Percentiles rank a stretch among this genome's conserved stretches.
These are phyloP conservation scores for Eupithecia centaureata DNA, from an alignment of 2,888 invertebrate species.

Conservation along the genomic window DNA sequence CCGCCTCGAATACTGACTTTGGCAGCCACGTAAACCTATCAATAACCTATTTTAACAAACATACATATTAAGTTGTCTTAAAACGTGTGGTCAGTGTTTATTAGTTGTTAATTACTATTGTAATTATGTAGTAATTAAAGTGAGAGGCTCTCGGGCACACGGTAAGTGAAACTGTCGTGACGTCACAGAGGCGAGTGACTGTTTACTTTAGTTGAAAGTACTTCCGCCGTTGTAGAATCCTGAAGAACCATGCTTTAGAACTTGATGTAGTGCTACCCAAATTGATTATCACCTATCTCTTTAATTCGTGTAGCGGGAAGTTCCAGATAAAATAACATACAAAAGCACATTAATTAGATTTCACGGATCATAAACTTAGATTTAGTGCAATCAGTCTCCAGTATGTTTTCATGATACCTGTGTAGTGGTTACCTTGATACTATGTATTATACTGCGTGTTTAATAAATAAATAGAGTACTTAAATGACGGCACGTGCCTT, in stretches of 20 bases:
- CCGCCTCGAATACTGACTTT: too few relatives aligned
- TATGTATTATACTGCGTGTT: neutral
- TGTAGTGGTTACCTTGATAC: neutral
- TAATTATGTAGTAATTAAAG: conserved; percentile 42
- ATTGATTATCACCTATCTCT: neutral
- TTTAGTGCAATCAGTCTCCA: neutral
- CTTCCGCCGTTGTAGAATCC: neutral
- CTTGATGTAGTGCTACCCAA: neutral
- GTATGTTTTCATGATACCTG: neutral
- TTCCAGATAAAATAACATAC: neutral
- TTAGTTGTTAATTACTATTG: conserved; percentile 14
- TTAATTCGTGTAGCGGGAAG: neutral
- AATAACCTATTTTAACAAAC: too few relatives aligned
- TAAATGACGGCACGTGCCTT: conserved; percentile 26
- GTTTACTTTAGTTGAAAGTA: neutral
- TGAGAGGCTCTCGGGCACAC: conserved; percentile 37
- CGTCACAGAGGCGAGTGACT: conserved; percentile 10
- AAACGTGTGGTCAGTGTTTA: conserved; percentile 14
- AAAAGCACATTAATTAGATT: neutral
- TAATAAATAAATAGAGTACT: conserved; percentile 10
- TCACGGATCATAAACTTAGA: neutral
- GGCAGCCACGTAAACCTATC: too few relatives aligned
- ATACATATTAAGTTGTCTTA: too few relatives aligned
- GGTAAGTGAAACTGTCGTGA: conserved; percentile 47
- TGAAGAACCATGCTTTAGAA: neutral